Conservation (phyloP, 2,797 vertebrate genomes). For the Hemitrygon akajei region DNA sequence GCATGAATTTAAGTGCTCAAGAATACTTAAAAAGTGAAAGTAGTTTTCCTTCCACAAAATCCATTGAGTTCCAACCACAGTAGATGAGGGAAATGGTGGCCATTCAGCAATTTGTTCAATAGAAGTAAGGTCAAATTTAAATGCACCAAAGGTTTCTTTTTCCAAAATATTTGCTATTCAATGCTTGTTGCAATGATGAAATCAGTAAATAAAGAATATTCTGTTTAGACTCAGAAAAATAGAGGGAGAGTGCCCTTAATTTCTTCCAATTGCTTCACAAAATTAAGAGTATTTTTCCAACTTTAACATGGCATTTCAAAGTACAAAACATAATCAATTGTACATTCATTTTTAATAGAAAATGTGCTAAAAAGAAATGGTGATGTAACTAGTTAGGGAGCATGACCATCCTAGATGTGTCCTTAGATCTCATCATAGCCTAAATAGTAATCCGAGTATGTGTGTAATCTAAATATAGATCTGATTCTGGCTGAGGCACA, state of each 20-base stretch:
- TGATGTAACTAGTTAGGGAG: background rate
- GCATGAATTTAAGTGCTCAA: background rate
- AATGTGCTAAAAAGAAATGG: background rate
- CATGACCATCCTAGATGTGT: background rate
- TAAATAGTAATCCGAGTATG: background rate
- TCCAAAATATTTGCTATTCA: background rate
- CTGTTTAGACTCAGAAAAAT: background rate
- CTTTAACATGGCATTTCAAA: background rate
- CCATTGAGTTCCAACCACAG: background rate
- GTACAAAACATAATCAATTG: background rate
- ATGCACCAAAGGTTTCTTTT: background rate
- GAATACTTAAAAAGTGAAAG: background rate
- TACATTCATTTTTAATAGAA: too few relatives aligned
- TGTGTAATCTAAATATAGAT: background rate
- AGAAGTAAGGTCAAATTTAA: too few relatives aligned
- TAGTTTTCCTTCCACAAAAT: background rate
- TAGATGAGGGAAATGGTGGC: background rate
- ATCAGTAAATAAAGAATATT: background rate
- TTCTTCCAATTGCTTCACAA: background rate
- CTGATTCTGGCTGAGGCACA: background rate
- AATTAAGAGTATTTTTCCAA: too few relatives aligned
- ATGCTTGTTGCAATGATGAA: background rate
- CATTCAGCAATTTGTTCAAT: background rate
- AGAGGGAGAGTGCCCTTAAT: background rate
- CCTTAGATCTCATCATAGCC: background rate